Evolutionary conservation across 1,140 invertebrate genomes (phyloP), one percentile per base, ranked within the genome.

Genomic region (Anagrus nilaparvatae): DNA sequence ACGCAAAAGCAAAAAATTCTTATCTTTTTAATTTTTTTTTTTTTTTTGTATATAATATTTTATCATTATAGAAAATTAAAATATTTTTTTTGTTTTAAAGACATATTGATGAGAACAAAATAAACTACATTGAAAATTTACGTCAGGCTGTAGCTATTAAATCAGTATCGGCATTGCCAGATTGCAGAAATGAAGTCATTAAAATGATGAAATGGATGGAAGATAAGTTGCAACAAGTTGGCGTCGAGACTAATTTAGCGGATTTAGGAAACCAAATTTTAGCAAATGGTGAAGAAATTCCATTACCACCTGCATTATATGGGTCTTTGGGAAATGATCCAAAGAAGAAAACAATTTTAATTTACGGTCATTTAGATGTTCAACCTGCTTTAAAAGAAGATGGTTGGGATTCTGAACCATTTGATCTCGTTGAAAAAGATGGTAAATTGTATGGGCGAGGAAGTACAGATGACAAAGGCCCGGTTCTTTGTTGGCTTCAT

Each of bases 291-390:
- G 69, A 65, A 38, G 63, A 75, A 51, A 63, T 96, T 21, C 75
- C 78, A 23, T 64, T 97, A 23, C 96, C 96, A 1, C 91, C 93
- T 21, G 83, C 93, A 8, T 55, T 98, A 16, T 69, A 96, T n/a
- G 93, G 82, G 17, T 69, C 65, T 21, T 70, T 97, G 32, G 93
- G 92, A 44, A 80, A 75, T 49, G 88, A 97, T 62, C 70, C 79
- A 1, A 77, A 77, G 5, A 95, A 94, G 61, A 86, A 92, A 54
- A 99, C 94, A 13, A 75, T 98, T 30, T 78, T 89, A 37, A 75
- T 99, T 34, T 99, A 99, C 70, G 96, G 95, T 0, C 96, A 99
- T 72, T 77, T 99, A 53, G 96, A 99, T 75, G 95, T 98, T 2
- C 95, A 97, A 63, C 94, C 95, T 30, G 95, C 95, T 7, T 55